Evolutionary conservation across 2,797 vertebrate species (phyloP).

Genomic region (Manis crassicaudata): DNA sequence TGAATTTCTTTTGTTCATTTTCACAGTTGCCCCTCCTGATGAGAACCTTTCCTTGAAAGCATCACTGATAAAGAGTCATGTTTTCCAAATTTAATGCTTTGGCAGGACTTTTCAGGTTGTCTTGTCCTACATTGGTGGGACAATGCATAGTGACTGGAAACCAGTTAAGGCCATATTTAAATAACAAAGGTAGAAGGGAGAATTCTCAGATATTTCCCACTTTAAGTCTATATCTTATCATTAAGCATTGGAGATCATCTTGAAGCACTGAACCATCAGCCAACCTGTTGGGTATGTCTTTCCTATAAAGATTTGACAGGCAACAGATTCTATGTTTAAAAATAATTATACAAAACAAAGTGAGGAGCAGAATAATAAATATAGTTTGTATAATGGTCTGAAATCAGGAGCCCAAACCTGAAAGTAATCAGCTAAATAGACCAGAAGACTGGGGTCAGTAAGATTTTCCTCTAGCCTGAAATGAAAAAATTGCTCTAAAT

Average conservation of each 20-base stretch:
- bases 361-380: neutral
- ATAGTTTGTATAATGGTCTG: neutral
- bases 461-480: too few relatives aligned
- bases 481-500: too few relatives aligned
- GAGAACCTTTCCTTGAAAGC: neutral
- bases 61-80: neutral
- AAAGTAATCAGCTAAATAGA: neutral
- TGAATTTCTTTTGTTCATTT: neutral
- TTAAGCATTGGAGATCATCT: neutral
- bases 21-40: neutral
- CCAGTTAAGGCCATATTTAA: neutral
- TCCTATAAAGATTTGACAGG: neutral
- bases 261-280: neutral
- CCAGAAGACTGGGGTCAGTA: neutral
- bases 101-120: neutral
- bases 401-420: neutral
- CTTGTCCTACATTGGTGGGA: neutral
- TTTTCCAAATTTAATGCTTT: neutral
- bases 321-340: neutral
- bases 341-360: neutral
- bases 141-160: neutral
- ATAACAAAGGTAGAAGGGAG: neutral
- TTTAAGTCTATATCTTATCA: neutral
- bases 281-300: neutral
- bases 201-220: neutral